Evolutionary conservation across 2,888 invertebrate genomes (phyloP).

Genomic region (Nomada hirtipes): DNA sequence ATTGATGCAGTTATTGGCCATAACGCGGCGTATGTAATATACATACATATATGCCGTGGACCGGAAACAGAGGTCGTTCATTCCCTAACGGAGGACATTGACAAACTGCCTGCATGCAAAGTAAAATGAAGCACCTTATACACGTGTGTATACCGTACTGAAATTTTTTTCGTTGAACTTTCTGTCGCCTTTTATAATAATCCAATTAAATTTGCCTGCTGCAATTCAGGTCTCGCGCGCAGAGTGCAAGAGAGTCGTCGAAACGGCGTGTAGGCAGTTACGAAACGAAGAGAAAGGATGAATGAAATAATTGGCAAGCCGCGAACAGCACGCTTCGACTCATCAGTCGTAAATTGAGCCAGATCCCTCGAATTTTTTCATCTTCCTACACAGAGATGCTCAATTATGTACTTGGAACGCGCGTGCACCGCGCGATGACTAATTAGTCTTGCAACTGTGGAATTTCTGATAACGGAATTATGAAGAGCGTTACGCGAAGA

Average conservation of each 20-base stretch:
- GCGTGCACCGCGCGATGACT: slow-evolving; percentile 31
- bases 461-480: slow-evolving; percentile 49
- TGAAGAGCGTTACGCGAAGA: slow-evolving; percentile 8
- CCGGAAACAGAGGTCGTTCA: not conserved
- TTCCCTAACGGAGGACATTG: not conserved
- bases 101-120: not conserved
- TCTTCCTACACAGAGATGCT: slow-evolving; percentile 56
- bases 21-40: not conserved
- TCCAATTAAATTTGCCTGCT: not conserved
- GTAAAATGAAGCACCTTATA: not conserved
- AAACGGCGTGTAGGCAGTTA: slow-evolving; percentile 37
- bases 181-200: no score
- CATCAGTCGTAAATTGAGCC: slow-evolving; percentile 63
- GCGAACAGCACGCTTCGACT: slow-evolving; percentile 34
- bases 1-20: slow-evolving; percentile 21
- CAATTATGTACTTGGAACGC: slow-evolving; percentile 27
- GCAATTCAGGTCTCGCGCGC: not conserved
- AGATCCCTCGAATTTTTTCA: slow-evolving; percentile 48
- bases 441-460: slow-evolving; percentile 42
- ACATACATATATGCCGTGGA: not conserved
- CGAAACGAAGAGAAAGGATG: slow-evolving; percentile 59
- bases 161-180: no score
- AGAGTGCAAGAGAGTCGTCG: slow-evolving; percentile 3
- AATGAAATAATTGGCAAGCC: slow-evolving; percentile 55
- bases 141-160: not conserved